Conservation (phyloP, 1,140 invertebrate species). For the Tetraneura akinire region DNA sequence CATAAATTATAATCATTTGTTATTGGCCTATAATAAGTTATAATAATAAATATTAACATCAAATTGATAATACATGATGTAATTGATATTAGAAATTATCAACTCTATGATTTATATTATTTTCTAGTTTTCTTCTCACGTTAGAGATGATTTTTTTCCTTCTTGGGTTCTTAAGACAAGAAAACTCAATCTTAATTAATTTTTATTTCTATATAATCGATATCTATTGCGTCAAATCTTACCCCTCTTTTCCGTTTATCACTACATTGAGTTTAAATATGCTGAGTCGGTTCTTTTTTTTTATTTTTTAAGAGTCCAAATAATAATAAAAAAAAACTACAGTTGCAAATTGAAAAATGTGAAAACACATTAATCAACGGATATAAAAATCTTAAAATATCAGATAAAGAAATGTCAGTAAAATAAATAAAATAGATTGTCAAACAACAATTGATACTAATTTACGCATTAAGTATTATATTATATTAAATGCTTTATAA, state of each 20-base stretch:
- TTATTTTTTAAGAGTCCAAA: constrained; percentile 3
- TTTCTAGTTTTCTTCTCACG: background rate
- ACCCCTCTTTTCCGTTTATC: constrained; percentile 2
- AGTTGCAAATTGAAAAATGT: constrained; percentile 20
- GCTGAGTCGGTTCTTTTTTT: constrained; percentile 14
- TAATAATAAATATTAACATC: too few relatives aligned
- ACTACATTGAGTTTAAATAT: constrained; percentile 28
- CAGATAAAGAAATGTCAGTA: constrained; percentile 19
- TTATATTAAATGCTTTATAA: background rate
- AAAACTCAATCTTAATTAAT: constrained; percentile 32
- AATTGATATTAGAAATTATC: too few relatives aligned
- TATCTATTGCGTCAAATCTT: constrained; percentile 2
- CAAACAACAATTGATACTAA: constrained; percentile 10
- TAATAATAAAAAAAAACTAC: background rate
- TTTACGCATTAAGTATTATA: background rate
- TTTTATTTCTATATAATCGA: constrained; percentile 23
- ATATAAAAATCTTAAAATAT: constrained; percentile 8
- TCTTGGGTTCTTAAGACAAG: background rate
- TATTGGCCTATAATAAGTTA: too few relatives aligned
- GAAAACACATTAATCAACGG: constrained; percentile 16
- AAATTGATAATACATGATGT: too few relatives aligned
- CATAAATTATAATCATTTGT: too few relatives aligned
- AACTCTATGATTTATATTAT: background rate
- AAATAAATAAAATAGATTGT: constrained; percentile 23
- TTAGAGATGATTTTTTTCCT: background rate